phyloP scores from a whole-genome alignment of 2,797 vertebrate species.

The Hydrophis major region DNA sequence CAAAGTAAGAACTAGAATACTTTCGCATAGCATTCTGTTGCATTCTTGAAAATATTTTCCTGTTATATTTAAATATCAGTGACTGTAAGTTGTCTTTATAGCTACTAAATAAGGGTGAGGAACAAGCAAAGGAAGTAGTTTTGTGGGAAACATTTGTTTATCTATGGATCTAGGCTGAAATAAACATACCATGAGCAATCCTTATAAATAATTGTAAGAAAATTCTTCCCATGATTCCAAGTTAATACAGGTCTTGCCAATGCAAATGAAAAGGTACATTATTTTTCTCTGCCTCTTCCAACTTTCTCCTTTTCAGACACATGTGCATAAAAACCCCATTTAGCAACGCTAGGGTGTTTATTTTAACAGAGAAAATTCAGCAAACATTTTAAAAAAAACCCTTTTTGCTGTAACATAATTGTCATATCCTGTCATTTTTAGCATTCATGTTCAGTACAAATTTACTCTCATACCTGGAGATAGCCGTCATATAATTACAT shows the following conservation, averaged over 20 bases:
- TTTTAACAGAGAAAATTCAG: neutral
- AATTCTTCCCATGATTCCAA: neutral
- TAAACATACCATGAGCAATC: neutral
- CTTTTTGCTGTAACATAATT: neutral
- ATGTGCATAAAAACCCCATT: neutral
- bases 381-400: neutral
- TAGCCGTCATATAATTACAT: neutral
- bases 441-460: neutral
- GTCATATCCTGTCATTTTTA: neutral
- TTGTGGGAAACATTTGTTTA: neutral
- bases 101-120: neutral
- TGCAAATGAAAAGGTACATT: neutral
- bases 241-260: neutral
- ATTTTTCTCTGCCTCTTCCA: neutral
- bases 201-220: neutral
- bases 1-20: constrained; percentile 3
- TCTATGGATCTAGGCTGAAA: neutral
- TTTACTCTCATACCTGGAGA: neutral
- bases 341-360: neutral
- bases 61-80: neutral
- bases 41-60: neutral
- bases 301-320: neutral
- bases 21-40: neutral
- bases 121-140: neutral
- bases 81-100: neutral